A percentile compares a stretch with the other conserved stretches of the same genome.
Conservation (phyloP, 35 echinoderm and acorn worm species). For the Ophioderma brevispina region DNA sequence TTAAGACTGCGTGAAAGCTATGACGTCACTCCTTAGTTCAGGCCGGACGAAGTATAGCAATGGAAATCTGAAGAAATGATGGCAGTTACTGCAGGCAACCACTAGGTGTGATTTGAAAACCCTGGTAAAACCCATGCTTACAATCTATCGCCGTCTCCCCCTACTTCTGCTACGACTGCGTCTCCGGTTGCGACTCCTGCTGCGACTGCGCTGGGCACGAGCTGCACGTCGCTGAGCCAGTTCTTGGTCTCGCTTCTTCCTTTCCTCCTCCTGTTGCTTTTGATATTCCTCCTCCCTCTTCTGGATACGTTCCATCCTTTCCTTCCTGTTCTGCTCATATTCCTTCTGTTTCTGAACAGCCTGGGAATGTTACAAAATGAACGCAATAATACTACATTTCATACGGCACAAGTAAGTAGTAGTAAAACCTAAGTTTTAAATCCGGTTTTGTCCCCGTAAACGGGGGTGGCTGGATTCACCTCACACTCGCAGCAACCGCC, state of each 20-base stretch:
- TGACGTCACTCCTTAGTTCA: too few species aligned
- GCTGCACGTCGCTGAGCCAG: not conserved
- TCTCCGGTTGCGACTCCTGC: not conserved
- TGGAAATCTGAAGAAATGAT: too few species aligned
- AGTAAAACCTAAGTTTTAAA: too few species aligned
- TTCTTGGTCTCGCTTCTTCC: conserved; percentile 5
- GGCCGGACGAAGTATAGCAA: too few species aligned
- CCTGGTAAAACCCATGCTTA: not conserved
- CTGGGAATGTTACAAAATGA: not conserved
- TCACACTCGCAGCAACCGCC: too few species aligned
- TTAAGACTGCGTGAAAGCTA: too few species aligned
- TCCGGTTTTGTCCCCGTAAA: too few species aligned
- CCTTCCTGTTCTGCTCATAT: conserved; percentile 11
- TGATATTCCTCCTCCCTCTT: conserved; percentile 18
- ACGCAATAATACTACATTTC: not conserved
- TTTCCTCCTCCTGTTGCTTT: conserved; percentile 29
- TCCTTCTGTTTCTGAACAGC: not conserved
- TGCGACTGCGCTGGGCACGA: not conserved
- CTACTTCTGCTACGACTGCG: conserved; percentile 9
- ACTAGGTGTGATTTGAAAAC: too few species aligned
- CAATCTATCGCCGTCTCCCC: not conserved
- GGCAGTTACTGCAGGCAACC: too few species aligned
- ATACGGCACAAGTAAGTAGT: too few species aligned
- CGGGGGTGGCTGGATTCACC: too few species aligned
- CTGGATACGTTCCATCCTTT: not conserved